A percentile compares a stretch with the other conserved stretches of the same genome.
Evolutionary conservation across 1,140 invertebrate genomes (phyloP).

Genomic region (Cyclargus thomasi): DNA sequence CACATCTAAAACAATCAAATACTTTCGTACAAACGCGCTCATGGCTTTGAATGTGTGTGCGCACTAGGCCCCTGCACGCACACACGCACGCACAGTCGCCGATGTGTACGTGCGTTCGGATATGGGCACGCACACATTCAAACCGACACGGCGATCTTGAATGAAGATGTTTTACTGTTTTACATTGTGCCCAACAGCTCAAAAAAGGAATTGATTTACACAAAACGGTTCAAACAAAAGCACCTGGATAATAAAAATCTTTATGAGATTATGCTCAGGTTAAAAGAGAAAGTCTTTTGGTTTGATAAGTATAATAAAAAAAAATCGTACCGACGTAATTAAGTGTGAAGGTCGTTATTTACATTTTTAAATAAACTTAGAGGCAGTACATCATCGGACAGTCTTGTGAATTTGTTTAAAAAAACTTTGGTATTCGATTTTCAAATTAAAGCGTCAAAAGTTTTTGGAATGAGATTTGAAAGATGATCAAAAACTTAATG

Average conservation of each 20-base stretch:
- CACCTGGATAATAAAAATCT: background rate
- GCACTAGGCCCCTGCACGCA: too few species aligned
- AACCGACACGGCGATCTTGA: too few species aligned
- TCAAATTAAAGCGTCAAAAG: slow-evolving; percentile 9
- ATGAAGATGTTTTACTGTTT: too few species aligned
- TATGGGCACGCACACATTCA: too few species aligned
- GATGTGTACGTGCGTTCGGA: too few species aligned
- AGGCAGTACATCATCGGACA: slow-evolving; percentile 13
- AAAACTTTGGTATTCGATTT: slow-evolving; percentile 13
- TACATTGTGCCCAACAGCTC: too few species aligned
- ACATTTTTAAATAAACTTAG: slow-evolving; percentile 8
- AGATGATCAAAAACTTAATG: background rate
- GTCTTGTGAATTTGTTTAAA: slow-evolving; percentile 7
- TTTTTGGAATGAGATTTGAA: slow-evolving; percentile 12
- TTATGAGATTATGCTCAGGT: background rate
- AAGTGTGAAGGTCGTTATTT: slow-evolving; percentile 8
- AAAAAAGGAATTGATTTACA: background rate
- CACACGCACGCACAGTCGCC: too few species aligned
- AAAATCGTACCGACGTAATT: slow-evolving; percentile 1
- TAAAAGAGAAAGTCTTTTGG: background rate
- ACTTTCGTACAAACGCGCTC: too few species aligned
- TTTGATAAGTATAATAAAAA: background rate
- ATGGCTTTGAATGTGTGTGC: too few species aligned
- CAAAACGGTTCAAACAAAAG: background rate
- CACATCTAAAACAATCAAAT: background rate